These are phyloP conservation scores for Hydraecia micacea DNA, from an alignment of 2,888 invertebrate species.

Conservation along the genomic window DNA sequence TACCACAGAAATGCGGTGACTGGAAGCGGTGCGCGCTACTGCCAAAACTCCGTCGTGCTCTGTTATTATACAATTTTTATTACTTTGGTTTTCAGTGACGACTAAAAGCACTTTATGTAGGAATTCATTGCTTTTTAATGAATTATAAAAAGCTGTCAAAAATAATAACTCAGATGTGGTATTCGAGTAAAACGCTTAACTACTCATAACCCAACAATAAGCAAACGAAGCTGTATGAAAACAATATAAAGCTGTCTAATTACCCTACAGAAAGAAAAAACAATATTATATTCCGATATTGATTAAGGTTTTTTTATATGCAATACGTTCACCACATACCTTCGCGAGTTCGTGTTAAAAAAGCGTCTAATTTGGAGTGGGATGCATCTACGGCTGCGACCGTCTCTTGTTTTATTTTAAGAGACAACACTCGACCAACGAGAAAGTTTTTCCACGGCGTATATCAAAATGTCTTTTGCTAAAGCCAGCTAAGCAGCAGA, in stretches of 20 bases:
- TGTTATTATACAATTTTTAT: constrained; percentile 53
- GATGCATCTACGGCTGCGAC: constrained; percentile 51
- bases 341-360: constrained; percentile 40
- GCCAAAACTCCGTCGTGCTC: constrained; percentile 48
- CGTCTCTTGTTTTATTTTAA: constrained; percentile 66
- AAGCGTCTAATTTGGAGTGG: constrained; percentile 49
- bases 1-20: constrained; percentile 72
- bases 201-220: too few relatives aligned
- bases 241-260: background rate
- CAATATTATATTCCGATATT: constrained; percentile 7
- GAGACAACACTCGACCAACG: constrained; percentile 62
- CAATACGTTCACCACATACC: constrained; percentile 29
- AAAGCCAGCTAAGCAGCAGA: constrained; percentile 69
- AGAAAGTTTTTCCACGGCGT: constrained; percentile 71
- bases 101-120: background rate
- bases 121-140: constrained; percentile 4
- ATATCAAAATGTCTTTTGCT: constrained; percentile 76
- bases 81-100: constrained; percentile 23
- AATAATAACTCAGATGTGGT: background rate
- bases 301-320: constrained; percentile 15
- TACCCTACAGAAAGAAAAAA: background rate
- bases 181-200: background rate
- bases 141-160: background rate
- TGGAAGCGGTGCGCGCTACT: constrained; percentile 57
- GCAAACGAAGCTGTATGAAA: background rate